phyloP scores from a whole-genome alignment of 2,888 invertebrate genomes.

The Pollenia griseotomentosa region DNA sequence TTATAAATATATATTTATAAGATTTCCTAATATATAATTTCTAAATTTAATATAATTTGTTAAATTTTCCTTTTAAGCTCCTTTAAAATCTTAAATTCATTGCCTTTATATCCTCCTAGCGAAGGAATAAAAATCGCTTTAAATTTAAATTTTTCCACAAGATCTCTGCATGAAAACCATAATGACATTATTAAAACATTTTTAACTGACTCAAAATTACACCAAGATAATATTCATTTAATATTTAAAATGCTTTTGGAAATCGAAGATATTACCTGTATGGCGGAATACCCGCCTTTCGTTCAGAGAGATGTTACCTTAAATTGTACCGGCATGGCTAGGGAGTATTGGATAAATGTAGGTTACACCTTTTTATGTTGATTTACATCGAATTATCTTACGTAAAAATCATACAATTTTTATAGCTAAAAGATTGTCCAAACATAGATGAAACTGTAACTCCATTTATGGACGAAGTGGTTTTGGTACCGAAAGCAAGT shows the following conservation, averaged over 20 bases:
- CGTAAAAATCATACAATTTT: neutral
- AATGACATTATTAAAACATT: slow-evolving; percentile 53
- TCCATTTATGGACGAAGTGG: slow-evolving; percentile 76
- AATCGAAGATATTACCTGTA: slow-evolving; percentile 79
- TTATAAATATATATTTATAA: too few relatives aligned
- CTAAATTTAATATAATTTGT: too few relatives aligned
- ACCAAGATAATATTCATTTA: slow-evolving; percentile 74
- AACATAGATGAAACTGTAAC: slow-evolving; percentile 76
- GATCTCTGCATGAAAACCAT: slow-evolving; percentile 47
- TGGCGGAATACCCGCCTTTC: slow-evolving; percentile 75
- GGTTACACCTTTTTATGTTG: neutral
- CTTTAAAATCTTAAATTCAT: slow-evolving; percentile 18
- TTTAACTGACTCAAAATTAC: slow-evolving; percentile 29
- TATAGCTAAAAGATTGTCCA: slow-evolving; percentile 51
- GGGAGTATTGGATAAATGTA: slow-evolving; percentile 66
- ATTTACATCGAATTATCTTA: neutral
- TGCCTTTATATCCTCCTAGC: slow-evolving; percentile 66
- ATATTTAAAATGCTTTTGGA: slow-evolving; percentile 77
- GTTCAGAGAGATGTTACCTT: slow-evolving; percentile 69
- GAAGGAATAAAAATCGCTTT: slow-evolving; percentile 65
- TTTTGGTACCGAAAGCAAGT: slow-evolving; percentile 77
- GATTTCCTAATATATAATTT: too few relatives aligned
- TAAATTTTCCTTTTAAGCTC: slow-evolving; percentile 23
- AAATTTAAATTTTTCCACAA: slow-evolving; percentile 60
- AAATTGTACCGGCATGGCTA: neutral